A percentile compares a stretch with the other conserved stretches of the same genome.
Conservation (phyloP, 1,140 invertebrate genomes). For the Episyrphus balteatus region DNA sequence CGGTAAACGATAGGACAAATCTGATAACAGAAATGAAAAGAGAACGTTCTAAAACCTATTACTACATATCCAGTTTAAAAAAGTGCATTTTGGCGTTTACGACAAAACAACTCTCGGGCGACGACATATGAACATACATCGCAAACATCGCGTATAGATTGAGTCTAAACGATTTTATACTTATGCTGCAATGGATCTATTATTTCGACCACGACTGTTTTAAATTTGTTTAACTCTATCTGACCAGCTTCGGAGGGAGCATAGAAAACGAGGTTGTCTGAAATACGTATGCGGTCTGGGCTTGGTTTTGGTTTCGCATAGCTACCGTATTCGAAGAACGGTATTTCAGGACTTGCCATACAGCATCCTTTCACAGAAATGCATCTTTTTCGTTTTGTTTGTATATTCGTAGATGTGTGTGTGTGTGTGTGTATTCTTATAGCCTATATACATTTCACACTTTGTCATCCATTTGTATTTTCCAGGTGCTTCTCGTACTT, state of each 20-base stretch:
- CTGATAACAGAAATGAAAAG: no score
- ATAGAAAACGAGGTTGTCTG: neutral
- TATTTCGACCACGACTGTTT: neutral
- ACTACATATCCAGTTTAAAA: no score
- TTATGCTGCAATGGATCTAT: no score
- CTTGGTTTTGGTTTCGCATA: neutral
- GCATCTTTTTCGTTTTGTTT: neutral
- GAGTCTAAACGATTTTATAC: no score
- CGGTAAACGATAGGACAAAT: no score
- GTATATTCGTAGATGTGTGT: neutral
- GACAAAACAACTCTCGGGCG: no score
- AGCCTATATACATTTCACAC: no score
- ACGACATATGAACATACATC: neutral
- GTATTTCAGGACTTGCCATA: neutral
- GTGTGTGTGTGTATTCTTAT: neutral
- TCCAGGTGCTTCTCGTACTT: slow-evolving; percentile 38
- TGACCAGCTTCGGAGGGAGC: neutral
- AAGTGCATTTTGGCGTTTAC: no score
- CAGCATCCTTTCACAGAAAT: neutral
- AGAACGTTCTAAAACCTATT: no score
- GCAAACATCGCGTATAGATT: no score
- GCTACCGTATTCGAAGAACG: neutral
- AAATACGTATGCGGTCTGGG: neutral
- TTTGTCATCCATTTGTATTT: slow-evolving; percentile 10
- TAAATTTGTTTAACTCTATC: neutral